A percentile compares a stretch with the other conserved stretches of the same genome.
These are phyloP conservation scores for Paedocypris micromegethes DNA, from an alignment of 2,797 vertebrate species.

Conservation along the genomic window DNA sequence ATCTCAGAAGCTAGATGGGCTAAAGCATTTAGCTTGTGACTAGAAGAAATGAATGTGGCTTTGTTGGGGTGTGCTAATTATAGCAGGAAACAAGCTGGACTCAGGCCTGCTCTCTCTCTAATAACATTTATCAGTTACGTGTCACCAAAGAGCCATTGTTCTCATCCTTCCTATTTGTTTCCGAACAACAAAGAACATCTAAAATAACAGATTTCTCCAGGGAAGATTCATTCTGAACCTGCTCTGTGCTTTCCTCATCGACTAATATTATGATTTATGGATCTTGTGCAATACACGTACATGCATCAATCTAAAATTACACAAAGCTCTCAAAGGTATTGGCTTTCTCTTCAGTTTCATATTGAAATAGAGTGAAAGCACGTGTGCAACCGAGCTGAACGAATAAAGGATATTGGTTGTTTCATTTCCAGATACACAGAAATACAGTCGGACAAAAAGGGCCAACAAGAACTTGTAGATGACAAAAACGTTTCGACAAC, in stretches of 20 bases:
- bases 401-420: conserved; percentile 19
- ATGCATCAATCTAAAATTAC: conserved; percentile 3
- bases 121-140: conserved; percentile 47
- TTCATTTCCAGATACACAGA: conserved; percentile 1
- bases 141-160: conserved; percentile 45
- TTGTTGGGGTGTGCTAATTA: conserved; percentile 48
- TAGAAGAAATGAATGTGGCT: conserved; percentile 30
- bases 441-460: conserved; percentile 6
- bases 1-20: conserved; percentile 32
- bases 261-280: background rate
- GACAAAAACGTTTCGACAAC: conserved; percentile 11
- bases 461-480: conserved; percentile 1
- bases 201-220: too few relatives aligned
- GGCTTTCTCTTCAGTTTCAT: conserved; percentile 15
- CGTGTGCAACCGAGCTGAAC: background rate
- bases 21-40: conserved; percentile 26
- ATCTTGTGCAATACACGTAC: background rate
- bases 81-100: conserved; percentile 36
- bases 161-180: conserved; percentile 42
- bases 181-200: conserved; percentile 31
- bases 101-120: conserved; percentile 38
- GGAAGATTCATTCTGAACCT: background rate
- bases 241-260: conserved; percentile 12
- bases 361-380: background rate
- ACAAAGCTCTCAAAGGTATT: background rate